Evolutionary conservation across 2,113 vertebrate genomes (phyloP).

Genomic region (Sapajus apella): DNA sequence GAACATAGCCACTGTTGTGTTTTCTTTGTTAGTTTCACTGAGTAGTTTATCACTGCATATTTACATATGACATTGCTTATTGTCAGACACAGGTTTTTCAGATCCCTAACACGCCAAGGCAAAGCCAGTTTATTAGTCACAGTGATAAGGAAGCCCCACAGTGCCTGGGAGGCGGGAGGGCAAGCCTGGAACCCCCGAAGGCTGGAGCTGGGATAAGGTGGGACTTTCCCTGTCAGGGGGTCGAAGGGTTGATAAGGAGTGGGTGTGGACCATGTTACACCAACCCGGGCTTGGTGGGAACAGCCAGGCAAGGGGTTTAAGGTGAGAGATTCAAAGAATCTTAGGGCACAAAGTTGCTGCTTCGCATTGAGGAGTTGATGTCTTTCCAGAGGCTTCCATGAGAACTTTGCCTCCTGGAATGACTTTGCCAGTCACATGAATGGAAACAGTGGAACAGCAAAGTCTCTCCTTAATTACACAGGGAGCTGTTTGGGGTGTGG

Average conservation of each 20-base stretch:
- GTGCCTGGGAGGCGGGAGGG: too few species aligned
- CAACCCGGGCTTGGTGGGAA: neutral
- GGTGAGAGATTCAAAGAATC: neutral
- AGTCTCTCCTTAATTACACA: neutral
- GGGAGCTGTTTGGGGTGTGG: neutral
- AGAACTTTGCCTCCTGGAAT: neutral
- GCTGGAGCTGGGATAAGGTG: neutral
- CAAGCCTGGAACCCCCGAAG: rapidly evolving
- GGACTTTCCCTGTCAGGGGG: rapidly evolving
- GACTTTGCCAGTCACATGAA: neutral
- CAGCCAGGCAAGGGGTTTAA: neutral
- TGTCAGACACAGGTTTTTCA: too few species aligned
- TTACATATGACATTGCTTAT: neutral
- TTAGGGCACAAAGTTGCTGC: neutral
- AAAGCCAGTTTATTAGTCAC: neutral
- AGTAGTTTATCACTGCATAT: neutral
- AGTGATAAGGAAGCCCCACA: rapidly evolving
- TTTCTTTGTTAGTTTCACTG: neutral
- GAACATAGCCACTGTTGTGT: neutral
- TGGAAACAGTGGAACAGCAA: rapidly evolving
- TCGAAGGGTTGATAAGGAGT: rapidly evolving
- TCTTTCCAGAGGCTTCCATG: neutral
- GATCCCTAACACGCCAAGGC: neutral
- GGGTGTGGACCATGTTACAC: rapidly evolving
- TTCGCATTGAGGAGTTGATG: rapidly evolving